These are phyloP conservation scores for Avahi laniger DNA, from an alignment of 2,797 vertebrate genomes.

Conservation along the genomic window DNA sequence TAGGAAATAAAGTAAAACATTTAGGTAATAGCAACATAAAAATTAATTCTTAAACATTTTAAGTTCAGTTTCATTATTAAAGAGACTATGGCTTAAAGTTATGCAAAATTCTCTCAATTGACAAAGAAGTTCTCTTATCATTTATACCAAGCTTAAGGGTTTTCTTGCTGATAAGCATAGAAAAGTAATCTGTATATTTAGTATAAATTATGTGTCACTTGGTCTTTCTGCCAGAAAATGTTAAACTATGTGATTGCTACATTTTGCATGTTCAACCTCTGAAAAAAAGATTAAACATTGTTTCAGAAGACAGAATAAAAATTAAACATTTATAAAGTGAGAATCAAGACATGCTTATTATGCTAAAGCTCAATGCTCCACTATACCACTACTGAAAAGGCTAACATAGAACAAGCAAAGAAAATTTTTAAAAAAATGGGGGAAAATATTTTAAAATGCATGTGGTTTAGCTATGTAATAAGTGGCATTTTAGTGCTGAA, in stretches of 20 bases:
- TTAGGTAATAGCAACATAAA: neutral
- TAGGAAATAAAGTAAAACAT: neutral
- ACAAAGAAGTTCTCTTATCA: neutral
- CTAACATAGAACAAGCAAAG: neutral
- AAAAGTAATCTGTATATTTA: constrained; percentile 43
- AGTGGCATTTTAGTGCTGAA: neutral
- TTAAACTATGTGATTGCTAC: constrained; percentile 32
- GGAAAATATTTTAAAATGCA: neutral
- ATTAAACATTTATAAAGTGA: neutral
- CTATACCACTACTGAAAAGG: neutral
- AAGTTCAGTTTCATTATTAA: constrained; percentile 47
- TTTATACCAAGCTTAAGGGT: neutral
- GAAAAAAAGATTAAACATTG: neutral
- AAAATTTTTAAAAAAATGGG: neutral
- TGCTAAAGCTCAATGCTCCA: neutral
- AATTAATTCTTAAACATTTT: neutral
- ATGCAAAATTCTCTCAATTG: neutral
- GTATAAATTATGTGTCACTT: constrained; percentile 22
- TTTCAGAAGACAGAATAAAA: neutral
- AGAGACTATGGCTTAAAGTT: neutral
- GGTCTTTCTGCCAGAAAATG: neutral
- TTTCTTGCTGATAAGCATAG: neutral
- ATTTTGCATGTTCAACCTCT: neutral
- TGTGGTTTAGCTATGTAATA: neutral
- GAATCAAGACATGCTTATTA: neutral